Evolutionary conservation across 92 coral and sea anemone species (phyloP).

Genomic region (Hydrozoanthus gracilis): DNA sequence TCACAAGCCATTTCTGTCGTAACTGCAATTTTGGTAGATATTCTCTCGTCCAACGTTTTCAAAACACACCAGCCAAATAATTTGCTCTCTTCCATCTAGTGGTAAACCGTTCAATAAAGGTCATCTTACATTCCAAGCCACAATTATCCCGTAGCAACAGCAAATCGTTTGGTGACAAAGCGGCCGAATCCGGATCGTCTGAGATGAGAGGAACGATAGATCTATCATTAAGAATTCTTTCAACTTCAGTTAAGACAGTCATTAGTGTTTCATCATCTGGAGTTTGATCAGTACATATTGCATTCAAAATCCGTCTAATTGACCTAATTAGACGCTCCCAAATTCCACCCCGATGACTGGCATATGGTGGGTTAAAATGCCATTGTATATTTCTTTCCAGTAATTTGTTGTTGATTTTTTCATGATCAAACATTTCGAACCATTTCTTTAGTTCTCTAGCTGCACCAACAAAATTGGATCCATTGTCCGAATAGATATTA

Average conservation of each 20-base stretch:
- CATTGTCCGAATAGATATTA: neutral
- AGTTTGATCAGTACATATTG: neutral
- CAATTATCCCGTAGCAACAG: neutral
- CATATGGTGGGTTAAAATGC: slow-evolving; percentile 52
- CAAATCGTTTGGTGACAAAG: neutral
- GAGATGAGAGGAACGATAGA: neutral
- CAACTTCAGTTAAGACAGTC: neutral
- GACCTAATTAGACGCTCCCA: slow-evolving; percentile 32
- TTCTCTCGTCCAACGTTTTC: neutral
- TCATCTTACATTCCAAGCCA: neutral
- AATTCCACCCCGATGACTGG: slow-evolving; percentile 52
- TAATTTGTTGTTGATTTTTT: neutral
- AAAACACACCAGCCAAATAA: neutral
- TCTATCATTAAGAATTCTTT: neutral
- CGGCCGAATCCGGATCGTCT: neutral
- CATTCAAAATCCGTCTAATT: neutral
- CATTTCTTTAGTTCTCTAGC: neutral
- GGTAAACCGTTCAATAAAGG: neutral
- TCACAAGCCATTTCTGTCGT: neutral
- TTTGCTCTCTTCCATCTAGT: neutral
- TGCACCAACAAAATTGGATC: neutral
- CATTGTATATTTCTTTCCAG: slow-evolving; percentile 38
- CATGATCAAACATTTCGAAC: neutral
- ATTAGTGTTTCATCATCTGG: neutral
- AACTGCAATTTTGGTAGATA: neutral